phyloP scores from a whole-genome alignment of 2,797 vertebrate species.

The Halcyon leucocephala region DNA sequence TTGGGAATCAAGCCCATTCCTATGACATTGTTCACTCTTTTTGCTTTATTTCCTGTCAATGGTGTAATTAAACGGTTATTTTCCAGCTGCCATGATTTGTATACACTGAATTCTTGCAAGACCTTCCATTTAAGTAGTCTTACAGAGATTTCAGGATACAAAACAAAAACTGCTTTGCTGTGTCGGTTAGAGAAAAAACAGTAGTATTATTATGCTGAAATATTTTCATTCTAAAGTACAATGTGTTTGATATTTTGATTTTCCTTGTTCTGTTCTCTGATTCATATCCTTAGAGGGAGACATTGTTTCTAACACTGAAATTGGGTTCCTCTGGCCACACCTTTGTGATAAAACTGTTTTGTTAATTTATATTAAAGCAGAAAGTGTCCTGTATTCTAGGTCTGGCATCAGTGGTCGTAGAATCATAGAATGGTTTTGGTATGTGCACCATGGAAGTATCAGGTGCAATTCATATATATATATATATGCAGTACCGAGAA shows the following conservation, averaged over 20 bases:
- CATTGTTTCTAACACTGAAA: neutral
- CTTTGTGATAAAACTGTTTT: neutral
- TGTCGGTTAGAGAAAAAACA: neutral
- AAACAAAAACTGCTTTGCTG: neutral
- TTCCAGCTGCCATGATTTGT: neutral
- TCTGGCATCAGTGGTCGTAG: neutral
- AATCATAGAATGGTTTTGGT: too few species aligned
- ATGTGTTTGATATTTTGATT: neutral
- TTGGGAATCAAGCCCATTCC: neutral
- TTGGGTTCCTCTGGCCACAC: neutral
- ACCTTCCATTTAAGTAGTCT: neutral
- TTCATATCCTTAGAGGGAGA: neutral
- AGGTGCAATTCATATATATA: neutral
- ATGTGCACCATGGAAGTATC: neutral
- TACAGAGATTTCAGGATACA: neutral
- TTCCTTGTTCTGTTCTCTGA: slow-evolving; percentile 21
- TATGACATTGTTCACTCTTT: neutral
- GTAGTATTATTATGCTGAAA: neutral
- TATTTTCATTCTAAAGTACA: neutral
- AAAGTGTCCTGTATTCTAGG: neutral
- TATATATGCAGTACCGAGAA: neutral
- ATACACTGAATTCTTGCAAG: neutral
- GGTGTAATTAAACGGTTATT: neutral
- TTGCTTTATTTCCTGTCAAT: neutral
- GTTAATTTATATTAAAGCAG: neutral